Conservation (phyloP, 2,113 vertebrate species). For the Felis chaus region DNA sequence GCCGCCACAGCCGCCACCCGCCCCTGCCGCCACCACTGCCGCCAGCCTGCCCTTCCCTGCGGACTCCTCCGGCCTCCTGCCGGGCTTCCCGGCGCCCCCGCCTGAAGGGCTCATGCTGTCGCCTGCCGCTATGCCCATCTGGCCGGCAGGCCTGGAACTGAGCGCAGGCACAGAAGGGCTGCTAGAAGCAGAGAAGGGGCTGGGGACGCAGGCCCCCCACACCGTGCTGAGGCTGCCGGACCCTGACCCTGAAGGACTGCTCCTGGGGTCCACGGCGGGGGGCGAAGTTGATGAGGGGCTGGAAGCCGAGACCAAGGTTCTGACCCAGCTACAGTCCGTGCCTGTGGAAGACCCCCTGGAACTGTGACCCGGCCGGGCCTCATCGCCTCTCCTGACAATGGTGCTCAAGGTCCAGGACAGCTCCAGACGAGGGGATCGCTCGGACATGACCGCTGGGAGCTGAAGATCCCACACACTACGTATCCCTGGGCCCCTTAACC, state of each 20-base stretch:
- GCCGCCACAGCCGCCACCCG: not conserved
- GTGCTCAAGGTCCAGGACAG: constrained; percentile 59
- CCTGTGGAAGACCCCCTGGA: constrained; percentile 90
- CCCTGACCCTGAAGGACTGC: constrained; percentile 86
- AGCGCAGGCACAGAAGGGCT: constrained; percentile 82
- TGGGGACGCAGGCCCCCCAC: constrained; percentile 69
- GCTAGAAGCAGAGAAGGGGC: constrained; percentile 60
- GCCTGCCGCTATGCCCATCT: constrained; percentile 63
- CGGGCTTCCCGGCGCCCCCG: constrained; percentile 76
- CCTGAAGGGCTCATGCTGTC: constrained; percentile 64
- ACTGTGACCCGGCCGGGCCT: constrained; percentile 38
- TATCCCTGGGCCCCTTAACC: fast-evolving
- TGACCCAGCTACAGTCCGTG: constrained; percentile 93
- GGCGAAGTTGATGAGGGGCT: constrained; percentile 83
- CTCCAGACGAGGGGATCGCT: not conserved
- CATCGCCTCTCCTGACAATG: not conserved
- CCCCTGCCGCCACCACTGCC: not conserved
- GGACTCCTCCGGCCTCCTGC: constrained; percentile 68
- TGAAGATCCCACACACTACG: not conserved
- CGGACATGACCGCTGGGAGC: not conserved
- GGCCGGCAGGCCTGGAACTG: constrained; percentile 69
- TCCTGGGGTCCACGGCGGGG: constrained; percentile 84
- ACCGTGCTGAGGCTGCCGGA: constrained; percentile 87
- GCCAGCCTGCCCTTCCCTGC: constrained; percentile 70
- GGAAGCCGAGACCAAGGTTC: constrained; percentile 88